These are phyloP conservation scores for Drosophila nr. perissopoda DNA, from an alignment of 2,888 invertebrate genomes.

Conservation along the genomic window DNA sequence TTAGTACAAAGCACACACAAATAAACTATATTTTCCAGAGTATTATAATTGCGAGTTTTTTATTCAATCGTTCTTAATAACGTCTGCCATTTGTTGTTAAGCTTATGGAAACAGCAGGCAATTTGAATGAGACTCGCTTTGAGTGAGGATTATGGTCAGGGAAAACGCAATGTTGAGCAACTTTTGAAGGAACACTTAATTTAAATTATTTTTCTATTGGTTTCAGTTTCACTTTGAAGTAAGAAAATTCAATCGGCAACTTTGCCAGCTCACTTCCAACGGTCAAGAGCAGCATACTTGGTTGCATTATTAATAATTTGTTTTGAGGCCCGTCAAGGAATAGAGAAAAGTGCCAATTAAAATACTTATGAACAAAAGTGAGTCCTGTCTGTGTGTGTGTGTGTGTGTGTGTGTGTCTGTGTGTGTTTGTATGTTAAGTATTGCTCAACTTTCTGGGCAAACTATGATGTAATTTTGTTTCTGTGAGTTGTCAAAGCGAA, in stretches of 20 bases:
- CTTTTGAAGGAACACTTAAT: not conserved
- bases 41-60: not conserved
- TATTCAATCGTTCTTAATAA: not conserved
- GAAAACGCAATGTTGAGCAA: not conserved
- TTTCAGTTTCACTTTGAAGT: not conserved
- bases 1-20: not conserved
- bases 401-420: not conserved
- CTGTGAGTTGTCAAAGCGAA: conserved; percentile 43
- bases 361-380: conserved; percentile 37
- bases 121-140: not conserved
- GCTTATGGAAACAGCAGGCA: not conserved
- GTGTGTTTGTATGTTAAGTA: conserved; percentile 7
- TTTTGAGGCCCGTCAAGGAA: not conserved
- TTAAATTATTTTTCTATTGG: not conserved
- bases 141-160: not conserved
- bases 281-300: not conserved
- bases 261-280: not conserved
- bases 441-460: conserved; percentile 21
- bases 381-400: conserved; percentile 3
- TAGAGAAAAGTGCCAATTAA: conserved; percentile 44
- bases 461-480: conserved; percentile 46
- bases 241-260: not conserved
- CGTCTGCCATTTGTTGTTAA: not conserved
- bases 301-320: conserved; percentile 11
- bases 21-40: not conserved